Base-by-base conservation (phyloP, 2,113 vertebrate species). In the Nibea albiflora region DNA sequence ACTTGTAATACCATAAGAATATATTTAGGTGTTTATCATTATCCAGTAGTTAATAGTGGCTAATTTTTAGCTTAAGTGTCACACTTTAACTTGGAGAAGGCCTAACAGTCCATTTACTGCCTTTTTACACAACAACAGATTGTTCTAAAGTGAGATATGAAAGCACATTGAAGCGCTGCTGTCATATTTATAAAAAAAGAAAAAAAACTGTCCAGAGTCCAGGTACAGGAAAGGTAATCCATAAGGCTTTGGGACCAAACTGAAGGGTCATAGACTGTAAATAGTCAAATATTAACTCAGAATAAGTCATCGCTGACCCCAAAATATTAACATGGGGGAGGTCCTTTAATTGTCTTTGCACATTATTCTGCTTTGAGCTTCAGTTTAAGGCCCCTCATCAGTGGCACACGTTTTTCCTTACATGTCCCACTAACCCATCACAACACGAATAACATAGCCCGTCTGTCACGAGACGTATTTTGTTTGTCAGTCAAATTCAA, bases 251-350 rank as follows among this genome's bases (percentile, higher is more conserved):
- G 17, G 10, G 28, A 8, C 4, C 22, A 58, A 53, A 14, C 44
- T 71, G 12, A 66, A 16, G 22, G 65, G 17, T 28, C 15, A 2
- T 31, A 26, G 28, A 20, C 1, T 68, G 15, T 17, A 60, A 14
- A 61, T 11, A 66, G 52, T 90, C 78, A 90, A 90, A 89, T 80
- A 92, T 89, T 86, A 91, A 86, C 87, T 78, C 50, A 20, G 64
- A 49, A 11, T 11, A 9, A 19, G 16, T 42, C 1, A 0, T 64
- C 63, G 52, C 20, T 78, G 22, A 68, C 22, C n/a, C 35, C 16
- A 63, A 44, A 71, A 65, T 15, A 39, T 73, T 17, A 73, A 76
- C 58, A 24, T 4, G 28, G 46, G 28, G 9, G 26, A n/a, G 1
- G 47, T 54, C 26, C 17, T 6, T 70, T 58, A 52, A 56, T 63